Evolutionary conservation across 2,797 vertebrate genomes (phyloP).

Genomic region (Centroberyx gerrardi): DNA sequence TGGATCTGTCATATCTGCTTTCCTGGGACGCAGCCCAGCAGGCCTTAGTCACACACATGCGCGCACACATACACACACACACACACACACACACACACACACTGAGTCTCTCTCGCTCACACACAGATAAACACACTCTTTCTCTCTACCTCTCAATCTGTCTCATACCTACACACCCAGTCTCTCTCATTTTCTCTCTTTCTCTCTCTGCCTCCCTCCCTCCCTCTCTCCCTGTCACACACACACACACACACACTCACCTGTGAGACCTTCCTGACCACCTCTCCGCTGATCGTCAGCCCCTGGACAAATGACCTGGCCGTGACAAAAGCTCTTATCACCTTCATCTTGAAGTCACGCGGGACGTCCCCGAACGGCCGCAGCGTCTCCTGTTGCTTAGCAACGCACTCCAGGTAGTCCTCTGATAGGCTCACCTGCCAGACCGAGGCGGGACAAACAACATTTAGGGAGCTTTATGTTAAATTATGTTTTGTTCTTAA

Average conservation of each 20-base stretch:
- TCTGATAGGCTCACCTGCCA: constrained; percentile 88
- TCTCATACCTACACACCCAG: constrained; percentile 15
- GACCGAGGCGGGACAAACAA: constrained; percentile 5
- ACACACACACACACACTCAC: constrained; percentile 73
- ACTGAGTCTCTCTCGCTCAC: background rate
- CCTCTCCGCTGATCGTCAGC: constrained; percentile 88
- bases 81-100: constrained; percentile 8
- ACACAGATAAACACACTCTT: background rate
- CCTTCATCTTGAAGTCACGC: constrained; percentile 89
- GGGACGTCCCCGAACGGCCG: constrained; percentile 92
- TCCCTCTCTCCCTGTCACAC: constrained; percentile 10
- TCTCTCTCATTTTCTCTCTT: background rate
- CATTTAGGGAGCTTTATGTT: background rate
- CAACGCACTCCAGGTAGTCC: constrained; percentile 94
- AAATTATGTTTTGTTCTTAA: background rate
- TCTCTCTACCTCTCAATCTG: constrained; percentile 14
- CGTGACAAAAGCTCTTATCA: constrained; percentile 90
- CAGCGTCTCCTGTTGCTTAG: constrained; percentile 92
- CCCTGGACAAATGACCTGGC: constrained; percentile 92
- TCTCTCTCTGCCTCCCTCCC: background rate
- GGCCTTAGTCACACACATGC: constrained; percentile 1
- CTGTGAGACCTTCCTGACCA: constrained; percentile 93
- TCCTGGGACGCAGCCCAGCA: constrained; percentile 43
- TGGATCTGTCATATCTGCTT: constrained; percentile 56
- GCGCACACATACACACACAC: constrained; percentile 1